These are phyloP conservation scores for Stegana nigrithorax DNA, from an alignment of 2,888 invertebrate genomes.

Conservation along the genomic window DNA sequence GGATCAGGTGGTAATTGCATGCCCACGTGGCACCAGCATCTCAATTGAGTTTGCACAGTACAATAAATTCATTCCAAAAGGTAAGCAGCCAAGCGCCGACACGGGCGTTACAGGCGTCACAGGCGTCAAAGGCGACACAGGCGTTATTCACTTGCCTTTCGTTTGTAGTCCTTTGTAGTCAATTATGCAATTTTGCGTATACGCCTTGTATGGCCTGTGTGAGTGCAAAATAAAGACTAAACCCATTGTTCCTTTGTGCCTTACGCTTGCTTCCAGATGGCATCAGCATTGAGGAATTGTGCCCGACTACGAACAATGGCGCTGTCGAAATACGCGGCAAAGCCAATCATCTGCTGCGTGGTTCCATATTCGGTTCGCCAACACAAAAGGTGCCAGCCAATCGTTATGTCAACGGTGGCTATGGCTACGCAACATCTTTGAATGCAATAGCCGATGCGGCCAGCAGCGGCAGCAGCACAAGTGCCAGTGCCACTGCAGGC, in stretches of 20 bases:
- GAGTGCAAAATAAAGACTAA: background rate
- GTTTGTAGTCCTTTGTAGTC: no score
- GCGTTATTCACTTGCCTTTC: no score
- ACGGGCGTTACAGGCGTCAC: no score
- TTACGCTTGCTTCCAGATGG: slow-evolving; percentile 54
- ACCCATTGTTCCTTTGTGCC: background rate
- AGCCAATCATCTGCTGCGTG: slow-evolving; percentile 60
- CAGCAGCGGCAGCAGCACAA: slow-evolving; percentile 34
- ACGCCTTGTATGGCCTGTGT: no score
- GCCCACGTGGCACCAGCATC: slow-evolving; percentile 94
- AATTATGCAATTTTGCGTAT: no score
- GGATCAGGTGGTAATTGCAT: slow-evolving; percentile 86
- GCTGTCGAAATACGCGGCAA: slow-evolving; percentile 57
- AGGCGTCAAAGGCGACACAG: no score
- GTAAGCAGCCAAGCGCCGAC: slow-evolving; percentile 50
- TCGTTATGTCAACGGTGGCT: slow-evolving; percentile 56
- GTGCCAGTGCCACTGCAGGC: slow-evolving; percentile 11
- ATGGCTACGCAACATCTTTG: slow-evolving; percentile 36
- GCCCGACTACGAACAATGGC: slow-evolving; percentile 46
- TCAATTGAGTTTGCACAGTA: slow-evolving; percentile 91
- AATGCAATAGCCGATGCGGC: slow-evolving; percentile 23
- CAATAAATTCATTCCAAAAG: slow-evolving; percentile 65
- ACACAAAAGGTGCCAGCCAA: slow-evolving; percentile 58
- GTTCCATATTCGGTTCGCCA: slow-evolving; percentile 62
- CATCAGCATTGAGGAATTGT: slow-evolving; percentile 65